Evolutionary conservation across 1,140 invertebrate species (phyloP), one percentile per base, ranked within the genome.

Genomic region (Pogonus chalceus): DNA sequence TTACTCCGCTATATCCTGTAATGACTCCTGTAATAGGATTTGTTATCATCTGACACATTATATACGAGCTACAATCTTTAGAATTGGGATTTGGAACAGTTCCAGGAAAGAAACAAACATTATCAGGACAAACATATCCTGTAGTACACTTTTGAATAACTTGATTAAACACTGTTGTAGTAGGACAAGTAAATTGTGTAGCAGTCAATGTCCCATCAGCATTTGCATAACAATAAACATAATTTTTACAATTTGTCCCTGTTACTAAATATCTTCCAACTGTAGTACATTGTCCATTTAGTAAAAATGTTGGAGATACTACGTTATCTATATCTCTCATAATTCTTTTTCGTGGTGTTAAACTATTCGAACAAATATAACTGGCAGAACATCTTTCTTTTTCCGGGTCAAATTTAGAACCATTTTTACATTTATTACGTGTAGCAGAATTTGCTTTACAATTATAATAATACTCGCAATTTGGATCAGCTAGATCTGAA

Each of bases 1-100:
- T n/a, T n/a, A n/a, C n/a, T n/a, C n/a, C n/a, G n/a, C n/a, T n/a
- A n/a, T n/a, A n/a, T n/a, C n/a, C n/a, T n/a, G n/a, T n/a, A n/a
- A n/a, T n/a, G n/a, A n/a, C n/a, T n/a, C n/a, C n/a, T n/a, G n/a
- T n/a, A n/a, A n/a, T n/a, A n/a, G n/a, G n/a, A n/a, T n/a, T n/a
- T n/a, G n/a, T 14, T 14, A 35, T 14, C 31, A 35, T 35, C 31
- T 14, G 14, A 23, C 47, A 49, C 18, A 9, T 4, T 21, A 49
- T 49, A 49, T 49, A 22, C 22, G 47, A 21, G 47, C 10, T 22
- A 49, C 20, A 49, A 49, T 49, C 47, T 49, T 23, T 49, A 9
- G 2, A 7, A 43, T 43, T 43, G 3, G 37, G 37, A 43, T 43
- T 43, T 4, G 37, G 37, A 12, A 43, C 18, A 7, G 18, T 12